A percentile compares a stretch with the other conserved stretches of the same genome.
These are phyloP conservation scores for Sciurus niger DNA, from an alignment of 2,113 vertebrate genomes.

Conservation along the genomic window DNA sequence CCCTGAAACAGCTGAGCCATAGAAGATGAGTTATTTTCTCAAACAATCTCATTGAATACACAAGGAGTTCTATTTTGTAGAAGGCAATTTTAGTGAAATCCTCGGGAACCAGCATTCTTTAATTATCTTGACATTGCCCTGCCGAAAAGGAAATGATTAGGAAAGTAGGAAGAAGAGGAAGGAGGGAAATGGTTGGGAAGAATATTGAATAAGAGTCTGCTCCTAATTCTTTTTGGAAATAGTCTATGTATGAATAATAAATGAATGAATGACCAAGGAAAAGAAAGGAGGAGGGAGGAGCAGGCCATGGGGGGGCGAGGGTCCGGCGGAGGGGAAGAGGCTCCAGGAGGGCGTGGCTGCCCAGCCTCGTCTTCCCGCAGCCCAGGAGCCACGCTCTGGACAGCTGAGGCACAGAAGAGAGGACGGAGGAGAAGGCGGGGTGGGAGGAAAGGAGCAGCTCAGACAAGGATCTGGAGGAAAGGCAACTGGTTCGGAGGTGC, in stretches of 20 bases:
- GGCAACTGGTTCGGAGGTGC: no score
- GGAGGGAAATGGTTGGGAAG: background rate
- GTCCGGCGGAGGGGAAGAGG: background rate
- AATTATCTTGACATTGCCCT: slow-evolving; percentile 35
- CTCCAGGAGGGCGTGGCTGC: no score
- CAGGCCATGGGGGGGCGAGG: background rate
- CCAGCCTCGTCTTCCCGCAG: accelerated
- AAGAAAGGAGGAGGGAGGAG: background rate
- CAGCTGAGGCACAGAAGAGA: background rate
- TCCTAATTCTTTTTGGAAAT: slow-evolving; percentile 10
- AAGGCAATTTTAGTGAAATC: slow-evolving; percentile 21
- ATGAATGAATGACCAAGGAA: background rate
- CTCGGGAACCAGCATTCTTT: slow-evolving; percentile 27
- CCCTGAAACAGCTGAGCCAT: slow-evolving; percentile 40
- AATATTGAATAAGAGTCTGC: slow-evolving; percentile 31
- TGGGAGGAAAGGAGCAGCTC: no score
- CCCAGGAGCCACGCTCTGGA: no score
- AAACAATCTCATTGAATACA: slow-evolving; percentile 10
- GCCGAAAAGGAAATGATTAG: background rate
- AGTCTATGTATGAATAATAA: background rate
- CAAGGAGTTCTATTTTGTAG: background rate
- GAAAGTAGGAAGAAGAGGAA: background rate
- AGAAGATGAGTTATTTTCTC: slow-evolving; percentile 45
- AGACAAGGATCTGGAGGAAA: background rate
- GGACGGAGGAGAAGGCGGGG: no score